phyloP scores from a whole-genome alignment of 2,113 vertebrate species.

The Gymnobelideus leadbeateri region DNA sequence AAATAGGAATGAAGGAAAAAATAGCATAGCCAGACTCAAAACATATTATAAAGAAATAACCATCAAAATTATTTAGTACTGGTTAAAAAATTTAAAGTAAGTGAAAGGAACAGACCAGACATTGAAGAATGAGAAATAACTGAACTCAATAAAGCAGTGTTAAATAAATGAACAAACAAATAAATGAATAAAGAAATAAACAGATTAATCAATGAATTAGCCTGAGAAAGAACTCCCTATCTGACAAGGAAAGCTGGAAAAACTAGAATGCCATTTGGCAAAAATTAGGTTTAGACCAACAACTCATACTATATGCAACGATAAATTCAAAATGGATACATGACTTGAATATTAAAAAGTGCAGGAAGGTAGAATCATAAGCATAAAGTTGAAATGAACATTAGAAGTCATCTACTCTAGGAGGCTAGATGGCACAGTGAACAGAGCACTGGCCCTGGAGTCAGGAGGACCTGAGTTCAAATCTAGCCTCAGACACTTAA shows the following conservation, averaged over 20 bases:
- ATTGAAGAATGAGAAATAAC: not conserved
- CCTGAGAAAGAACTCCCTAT: not conserved
- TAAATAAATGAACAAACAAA: not conserved
- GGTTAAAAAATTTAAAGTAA: not conserved
- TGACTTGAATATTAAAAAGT: not conserved
- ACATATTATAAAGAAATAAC: not conserved
- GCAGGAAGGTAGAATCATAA: no score
- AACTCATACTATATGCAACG: not conserved
- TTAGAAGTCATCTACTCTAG: no score
- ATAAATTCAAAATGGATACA: not conserved
- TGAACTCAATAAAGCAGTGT: not conserved
- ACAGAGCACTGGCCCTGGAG: no score
- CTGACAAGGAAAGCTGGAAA: not conserved
- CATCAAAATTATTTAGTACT: not conserved
- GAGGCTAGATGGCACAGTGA: no score
- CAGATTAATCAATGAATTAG: not conserved
- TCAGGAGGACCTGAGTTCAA: no score
- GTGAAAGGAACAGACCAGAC: not conserved
- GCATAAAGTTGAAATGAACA: no score
- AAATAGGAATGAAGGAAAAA: not conserved
- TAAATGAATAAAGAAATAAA: not conserved
- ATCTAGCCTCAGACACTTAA: no score
- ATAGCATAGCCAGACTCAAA: not conserved
- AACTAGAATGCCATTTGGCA: not conserved
- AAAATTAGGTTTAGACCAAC: conserved; percentile 1